Conservation (phyloP, 2,113 vertebrate species). For the Oostethus manadensis region DNA sequence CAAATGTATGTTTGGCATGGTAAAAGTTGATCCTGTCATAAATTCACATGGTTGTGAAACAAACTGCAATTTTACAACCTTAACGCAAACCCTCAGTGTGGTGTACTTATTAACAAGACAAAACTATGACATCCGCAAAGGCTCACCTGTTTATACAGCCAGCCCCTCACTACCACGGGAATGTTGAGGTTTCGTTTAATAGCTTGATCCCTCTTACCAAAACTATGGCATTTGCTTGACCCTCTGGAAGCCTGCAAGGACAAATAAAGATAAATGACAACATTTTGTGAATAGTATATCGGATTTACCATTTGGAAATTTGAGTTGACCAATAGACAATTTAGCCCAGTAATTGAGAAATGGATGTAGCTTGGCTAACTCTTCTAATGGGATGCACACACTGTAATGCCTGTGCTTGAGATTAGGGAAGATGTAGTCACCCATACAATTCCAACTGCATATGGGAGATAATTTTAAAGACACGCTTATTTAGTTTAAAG, state of each 20-base stretch:
- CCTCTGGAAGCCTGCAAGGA: constrained; percentile 73
- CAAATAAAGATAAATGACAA: constrained; percentile 6
- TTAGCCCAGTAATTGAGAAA: no score
- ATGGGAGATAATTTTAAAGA: no score
- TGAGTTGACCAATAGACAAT: background rate
- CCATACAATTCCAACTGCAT: no score
- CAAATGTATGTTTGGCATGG: background rate
- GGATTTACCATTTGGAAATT: background rate
- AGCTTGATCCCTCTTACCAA: constrained; percentile 93
- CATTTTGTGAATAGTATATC: background rate
- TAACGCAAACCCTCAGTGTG: background rate
- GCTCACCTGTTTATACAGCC: constrained; percentile 95
- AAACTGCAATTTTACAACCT: background rate
- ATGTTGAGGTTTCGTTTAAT: constrained; percentile 92
- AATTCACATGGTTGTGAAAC: background rate
- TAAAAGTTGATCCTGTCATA: background rate
- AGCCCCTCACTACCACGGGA: constrained; percentile 92
- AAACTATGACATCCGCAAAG: background rate
- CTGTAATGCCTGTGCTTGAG: no score
- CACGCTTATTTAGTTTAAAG: no score
- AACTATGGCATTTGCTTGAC: constrained; percentile 86
- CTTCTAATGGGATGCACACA: no score
- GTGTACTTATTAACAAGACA: constrained; percentile 1
- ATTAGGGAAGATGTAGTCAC: no score
- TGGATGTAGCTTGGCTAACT: no score